These are phyloP conservation scores for Eumeta japonica DNA, from an alignment of 1,140 invertebrate species.

Conservation along the genomic window DNA sequence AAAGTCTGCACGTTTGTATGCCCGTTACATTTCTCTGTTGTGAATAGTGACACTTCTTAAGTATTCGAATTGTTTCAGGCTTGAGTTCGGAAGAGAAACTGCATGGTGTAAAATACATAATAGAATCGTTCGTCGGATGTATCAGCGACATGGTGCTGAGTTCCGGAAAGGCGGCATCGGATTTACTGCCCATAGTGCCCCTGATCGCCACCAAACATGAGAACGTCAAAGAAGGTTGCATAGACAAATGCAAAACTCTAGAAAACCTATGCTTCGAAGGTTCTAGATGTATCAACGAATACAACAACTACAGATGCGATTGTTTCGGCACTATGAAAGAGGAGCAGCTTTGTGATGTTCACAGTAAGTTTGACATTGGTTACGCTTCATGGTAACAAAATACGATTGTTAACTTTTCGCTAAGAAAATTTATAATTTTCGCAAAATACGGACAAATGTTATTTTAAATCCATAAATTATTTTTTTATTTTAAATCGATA, in stretches of 20 bases:
- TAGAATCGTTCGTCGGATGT: conserved; percentile 89
- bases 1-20: too few species aligned
- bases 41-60: neutral
- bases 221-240: conserved; percentile 81
- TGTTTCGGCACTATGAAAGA: conserved; percentile 91
- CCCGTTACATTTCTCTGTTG: too few species aligned
- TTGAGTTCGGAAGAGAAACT: conserved; percentile 80
- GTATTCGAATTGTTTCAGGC: conserved; percentile 55
- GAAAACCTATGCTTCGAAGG: conserved; percentile 82
- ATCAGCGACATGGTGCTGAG: conserved; percentile 81
- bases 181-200: conserved; percentile 75
- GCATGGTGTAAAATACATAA: conserved; percentile 86
- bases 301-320: conserved; percentile 80
- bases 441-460: neutral
- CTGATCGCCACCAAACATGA: conserved; percentile 81
- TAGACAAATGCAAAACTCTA: conserved; percentile 74
- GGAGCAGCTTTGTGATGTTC: conserved; percentile 85
- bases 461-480: too few species aligned
- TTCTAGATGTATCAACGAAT: conserved; percentile 85
- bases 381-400: too few species aligned
- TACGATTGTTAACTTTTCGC: too few species aligned
- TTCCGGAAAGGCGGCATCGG: conserved; percentile 78
- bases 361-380: conserved; percentile 68
- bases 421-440: too few species aligned
- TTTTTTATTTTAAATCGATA: too few species aligned